phyloP scores from a whole-genome alignment of 2,797 vertebrate species.

The Anniella stebbinsi region DNA sequence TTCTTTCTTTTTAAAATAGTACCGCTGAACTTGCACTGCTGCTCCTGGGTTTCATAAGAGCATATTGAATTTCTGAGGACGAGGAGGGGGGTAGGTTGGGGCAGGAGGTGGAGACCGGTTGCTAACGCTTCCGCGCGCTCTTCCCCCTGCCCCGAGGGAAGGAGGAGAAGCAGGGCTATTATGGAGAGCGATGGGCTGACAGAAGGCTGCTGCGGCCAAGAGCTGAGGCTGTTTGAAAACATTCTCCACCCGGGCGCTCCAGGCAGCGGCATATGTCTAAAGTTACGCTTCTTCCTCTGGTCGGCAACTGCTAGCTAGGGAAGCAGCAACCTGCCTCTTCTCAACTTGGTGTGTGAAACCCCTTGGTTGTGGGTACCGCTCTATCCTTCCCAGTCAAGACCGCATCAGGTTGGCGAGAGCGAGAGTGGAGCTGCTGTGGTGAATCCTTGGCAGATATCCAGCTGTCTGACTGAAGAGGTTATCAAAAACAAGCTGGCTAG shows the following conservation, averaged over 20 bases:
- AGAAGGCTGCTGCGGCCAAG: not conserved
- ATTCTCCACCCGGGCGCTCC: not conserved
- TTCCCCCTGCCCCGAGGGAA: not conserved
- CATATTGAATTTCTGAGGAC: not conserved
- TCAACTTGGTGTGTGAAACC: not conserved
- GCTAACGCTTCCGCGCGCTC: not conserved
- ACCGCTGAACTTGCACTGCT: not conserved
- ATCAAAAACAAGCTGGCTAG: conserved; percentile 2
- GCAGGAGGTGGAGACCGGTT: not conserved
- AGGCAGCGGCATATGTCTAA: not conserved
- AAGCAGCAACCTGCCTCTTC: not conserved
- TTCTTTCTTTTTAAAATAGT: too few relatives aligned
- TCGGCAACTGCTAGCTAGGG: not conserved
- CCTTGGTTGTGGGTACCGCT: not conserved
- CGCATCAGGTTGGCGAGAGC: conserved; percentile 23
- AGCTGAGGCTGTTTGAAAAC: not conserved
- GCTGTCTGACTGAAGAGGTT: not conserved
- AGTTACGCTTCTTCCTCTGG: not conserved
- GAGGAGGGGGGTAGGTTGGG: too few relatives aligned
- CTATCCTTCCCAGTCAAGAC: not conserved
- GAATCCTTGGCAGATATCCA: not conserved
- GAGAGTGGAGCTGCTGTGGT: not conserved
- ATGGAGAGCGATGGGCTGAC: not conserved
- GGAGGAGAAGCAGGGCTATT: not conserved
- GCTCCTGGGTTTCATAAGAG: not conserved